phyloP scores from a whole-genome alignment of 2,113 vertebrate species.

The Nothoprocta pentlandii region DNA sequence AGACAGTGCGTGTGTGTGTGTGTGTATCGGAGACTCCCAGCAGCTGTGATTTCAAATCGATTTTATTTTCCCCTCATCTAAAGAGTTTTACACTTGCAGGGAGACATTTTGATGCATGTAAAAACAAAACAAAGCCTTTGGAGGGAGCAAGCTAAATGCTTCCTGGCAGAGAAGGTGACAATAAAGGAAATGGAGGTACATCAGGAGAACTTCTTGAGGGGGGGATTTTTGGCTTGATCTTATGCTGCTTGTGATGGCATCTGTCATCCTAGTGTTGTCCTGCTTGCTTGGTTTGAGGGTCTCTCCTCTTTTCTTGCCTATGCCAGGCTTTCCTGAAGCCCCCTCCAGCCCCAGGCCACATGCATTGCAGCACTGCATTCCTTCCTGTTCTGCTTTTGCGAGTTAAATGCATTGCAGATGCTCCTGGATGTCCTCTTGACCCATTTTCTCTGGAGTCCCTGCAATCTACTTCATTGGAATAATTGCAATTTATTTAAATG shows the following conservation, averaged over 20 bases:
- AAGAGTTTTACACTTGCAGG: conserved; percentile 61
- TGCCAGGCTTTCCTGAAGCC: background rate
- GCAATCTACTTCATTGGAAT: conserved; percentile 58
- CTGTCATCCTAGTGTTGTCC: background rate
- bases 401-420: conserved; percentile 23
- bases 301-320: background rate
- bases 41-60: conserved; percentile 65
- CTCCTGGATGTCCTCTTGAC: conserved; percentile 33
- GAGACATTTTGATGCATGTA: conserved; percentile 57
- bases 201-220: background rate
- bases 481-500: conserved; percentile 76
- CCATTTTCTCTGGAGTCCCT: conserved; percentile 25
- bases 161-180: background rate
- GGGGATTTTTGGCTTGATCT: background rate
- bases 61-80: conserved; percentile 64
- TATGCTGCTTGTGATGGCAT: background rate
- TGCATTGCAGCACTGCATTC: background rate
- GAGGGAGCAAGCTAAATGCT: background rate
- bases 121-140: conserved; percentile 21
- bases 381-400: background rate
- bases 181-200: background rate
- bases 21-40: conserved; percentile 53
- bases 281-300: background rate
- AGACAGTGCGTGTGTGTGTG: conserved; percentile 47
- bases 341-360: background rate